These are phyloP conservation scores for Rhodophaea formosa DNA, from an alignment of 2,888 invertebrate genomes.

Conservation along the genomic window DNA sequence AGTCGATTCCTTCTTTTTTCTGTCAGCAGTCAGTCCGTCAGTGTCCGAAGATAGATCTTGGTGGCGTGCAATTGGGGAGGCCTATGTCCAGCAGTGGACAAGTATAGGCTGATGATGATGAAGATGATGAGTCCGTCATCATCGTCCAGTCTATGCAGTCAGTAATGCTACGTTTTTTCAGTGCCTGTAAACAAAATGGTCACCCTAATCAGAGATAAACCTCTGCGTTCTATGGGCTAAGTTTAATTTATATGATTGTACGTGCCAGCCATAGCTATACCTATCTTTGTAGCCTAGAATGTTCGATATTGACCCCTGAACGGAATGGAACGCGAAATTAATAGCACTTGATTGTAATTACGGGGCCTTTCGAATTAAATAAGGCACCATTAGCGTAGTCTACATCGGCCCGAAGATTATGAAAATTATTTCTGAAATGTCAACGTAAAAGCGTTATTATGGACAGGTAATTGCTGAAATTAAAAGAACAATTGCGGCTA, in stretches of 20 bases:
- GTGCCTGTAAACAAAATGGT: too few species aligned
- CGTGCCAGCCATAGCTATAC: background rate
- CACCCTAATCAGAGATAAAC: background rate
- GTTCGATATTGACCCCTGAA: constrained; percentile 47
- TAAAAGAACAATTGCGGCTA: constrained; percentile 27
- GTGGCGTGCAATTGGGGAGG: too few species aligned
- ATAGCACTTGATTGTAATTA: constrained; percentile 71
- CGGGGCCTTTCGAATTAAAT: constrained; percentile 57
- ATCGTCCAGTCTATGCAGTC: too few species aligned
- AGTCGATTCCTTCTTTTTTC: too few species aligned
- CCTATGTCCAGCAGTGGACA: too few species aligned
- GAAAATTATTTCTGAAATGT: constrained; percentile 55
- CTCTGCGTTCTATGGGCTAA: background rate
- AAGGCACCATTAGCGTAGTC: constrained; percentile 59
- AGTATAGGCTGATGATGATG: too few species aligned
- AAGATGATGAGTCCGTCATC: too few species aligned
- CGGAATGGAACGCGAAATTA: constrained; percentile 64
- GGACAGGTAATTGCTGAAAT: constrained; percentile 46
- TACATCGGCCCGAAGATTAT: constrained; percentile 44
- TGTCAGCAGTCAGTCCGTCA: too few species aligned
- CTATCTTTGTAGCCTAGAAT: constrained; percentile 24
- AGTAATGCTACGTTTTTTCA: too few species aligned
- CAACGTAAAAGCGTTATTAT: constrained; percentile 55
- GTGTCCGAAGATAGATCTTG: too few species aligned
- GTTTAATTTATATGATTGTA: constrained; percentile 1